Evolutionary conservation across 2,113 vertebrate genomes (phyloP), one percentile per base, ranked within the genome.

Genomic region (Sminthopsis crassicaudata): DNA sequence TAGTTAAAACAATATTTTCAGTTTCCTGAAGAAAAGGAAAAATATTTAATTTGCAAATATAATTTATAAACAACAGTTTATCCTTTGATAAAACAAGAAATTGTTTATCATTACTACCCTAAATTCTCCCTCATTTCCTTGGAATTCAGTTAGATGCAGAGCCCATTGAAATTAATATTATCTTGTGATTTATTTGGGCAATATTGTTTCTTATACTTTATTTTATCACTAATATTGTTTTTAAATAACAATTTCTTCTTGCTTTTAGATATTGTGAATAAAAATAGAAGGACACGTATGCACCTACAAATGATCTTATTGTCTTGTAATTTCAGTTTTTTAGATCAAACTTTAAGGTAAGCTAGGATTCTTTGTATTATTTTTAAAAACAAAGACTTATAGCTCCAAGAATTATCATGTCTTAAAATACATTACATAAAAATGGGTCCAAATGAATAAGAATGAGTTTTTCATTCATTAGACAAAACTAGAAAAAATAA

Each of bases 71-170:
- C 0, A 0, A 36, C 0, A 90, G 89, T 46, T 92, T 48, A 93
- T 50, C 0, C 12, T 0, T 27, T 92, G 48, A 93, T 91, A 54
- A 95, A 96, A 95, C 0, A 0, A 91, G 22, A 90, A 48, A 46
- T 4, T 94, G 42, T 88, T 46, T 42, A 90, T 24, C 2, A 84
- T 8, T 14, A 19, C 0, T 95, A 30, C 55, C 93, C 53, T 9
- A 88, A 3, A 89, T 96, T 96, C 55, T 92, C 53, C 46, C 0
- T 3, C 25, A 50, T 91, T 97, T 92, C 8, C 88, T 93, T 57
- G 52, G 36, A 93, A 92, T 46, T 94, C 7, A 90, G 46, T 46
- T 2, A 91, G 25, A 9, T 26, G 52, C 94, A 14, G 54, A 57
- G 0, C 0, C 10, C 46, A 95, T 51, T 90, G 91, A 96, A 92